Conservation (phyloP, 2,797 vertebrate genomes). For the Chelidonichthys spinosus region DNA sequence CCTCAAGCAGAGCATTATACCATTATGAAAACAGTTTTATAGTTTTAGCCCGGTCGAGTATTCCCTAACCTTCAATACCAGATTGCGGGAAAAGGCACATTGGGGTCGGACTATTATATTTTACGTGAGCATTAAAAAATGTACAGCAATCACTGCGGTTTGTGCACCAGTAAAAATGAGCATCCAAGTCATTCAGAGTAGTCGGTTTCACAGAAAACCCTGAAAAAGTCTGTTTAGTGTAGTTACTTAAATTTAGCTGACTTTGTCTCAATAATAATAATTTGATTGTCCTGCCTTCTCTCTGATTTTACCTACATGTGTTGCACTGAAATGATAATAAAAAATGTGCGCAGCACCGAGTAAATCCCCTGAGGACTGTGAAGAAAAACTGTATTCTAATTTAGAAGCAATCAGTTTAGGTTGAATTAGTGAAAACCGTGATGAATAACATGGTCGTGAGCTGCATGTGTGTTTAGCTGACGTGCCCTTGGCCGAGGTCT, state of each 20-base stretch:
- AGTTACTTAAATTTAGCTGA: too few species aligned
- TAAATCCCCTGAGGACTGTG: background rate
- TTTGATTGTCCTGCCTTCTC: too few species aligned
- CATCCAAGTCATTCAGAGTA: background rate
- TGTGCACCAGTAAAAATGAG: background rate
- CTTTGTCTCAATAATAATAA: too few species aligned
- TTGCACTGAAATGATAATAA: background rate
- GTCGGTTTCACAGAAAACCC: too few species aligned
- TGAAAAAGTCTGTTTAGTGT: too few species aligned
- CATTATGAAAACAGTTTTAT: slow-evolving; percentile 4
- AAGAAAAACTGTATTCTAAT: slow-evolving; percentile 20
- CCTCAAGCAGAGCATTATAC: background rate
- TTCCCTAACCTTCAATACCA: background rate
- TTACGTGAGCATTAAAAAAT: slow-evolving; percentile 14
- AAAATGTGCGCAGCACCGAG: background rate
- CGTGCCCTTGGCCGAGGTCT: slow-evolving; percentile 17
- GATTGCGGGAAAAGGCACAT: background rate
- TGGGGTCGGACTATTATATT: background rate
- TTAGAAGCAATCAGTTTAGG: slow-evolving; percentile 17
- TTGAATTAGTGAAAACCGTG: slow-evolving; percentile 16
- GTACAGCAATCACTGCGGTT: background rate
- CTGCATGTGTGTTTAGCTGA: slow-evolving; percentile 37
- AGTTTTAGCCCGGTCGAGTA: background rate
- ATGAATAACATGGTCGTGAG: slow-evolving; percentile 30
- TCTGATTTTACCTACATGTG: slow-evolving; percentile 6